Base-by-base conservation (phyloP, 2,797 vertebrate species). In the Trichosurus vulpecula region DNA sequence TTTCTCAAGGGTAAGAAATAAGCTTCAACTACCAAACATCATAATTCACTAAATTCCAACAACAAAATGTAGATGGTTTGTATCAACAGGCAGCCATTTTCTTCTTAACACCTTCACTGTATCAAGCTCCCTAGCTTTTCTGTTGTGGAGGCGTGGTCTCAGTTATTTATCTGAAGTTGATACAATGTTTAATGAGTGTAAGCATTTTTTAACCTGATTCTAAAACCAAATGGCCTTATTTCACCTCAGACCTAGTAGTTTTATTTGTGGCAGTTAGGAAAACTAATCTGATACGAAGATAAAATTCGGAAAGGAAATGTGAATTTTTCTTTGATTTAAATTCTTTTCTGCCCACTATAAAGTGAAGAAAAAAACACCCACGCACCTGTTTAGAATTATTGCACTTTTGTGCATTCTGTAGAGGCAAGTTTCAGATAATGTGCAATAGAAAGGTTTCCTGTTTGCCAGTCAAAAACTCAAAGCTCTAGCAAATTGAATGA, bases 1-100 rank as follows among this genome's bases (percentile, higher is more conserved):
- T 91, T 99, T 99, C 98, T 99, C 99, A 98, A 99, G 99, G 99
- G 99, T 99, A 98, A 99, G 99, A 6, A 4, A 41, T 14, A 53
- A 90, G n/a, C 52, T 90, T 94, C 25, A 30, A 47, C 90, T 91
- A 8, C 8, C 95, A 6, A 41, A 81, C 52, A 92, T 8, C 19
- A 0, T 41, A 87, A 4, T 9, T 96, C 55, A 25, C 27, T 90
- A 90, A 95, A 52, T 89, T 30, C 41, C 16, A 52, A 1, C 89
- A 90, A 95, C 57, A 90, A 47, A 27, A 81, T 81, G 29, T 3
- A 93, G 53, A 94, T 10, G 51, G 0, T 41, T 89, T 95, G 3
- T 1, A 47, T 92, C 35, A 11, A 9, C 16, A 35, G 52, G 52
- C 52, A 54, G 31, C 11, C 31, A 53, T 95, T 96, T 90, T 52